Base-by-base conservation (phyloP, 2,113 vertebrate species). In the Peucedramus taeniatus region DNA sequence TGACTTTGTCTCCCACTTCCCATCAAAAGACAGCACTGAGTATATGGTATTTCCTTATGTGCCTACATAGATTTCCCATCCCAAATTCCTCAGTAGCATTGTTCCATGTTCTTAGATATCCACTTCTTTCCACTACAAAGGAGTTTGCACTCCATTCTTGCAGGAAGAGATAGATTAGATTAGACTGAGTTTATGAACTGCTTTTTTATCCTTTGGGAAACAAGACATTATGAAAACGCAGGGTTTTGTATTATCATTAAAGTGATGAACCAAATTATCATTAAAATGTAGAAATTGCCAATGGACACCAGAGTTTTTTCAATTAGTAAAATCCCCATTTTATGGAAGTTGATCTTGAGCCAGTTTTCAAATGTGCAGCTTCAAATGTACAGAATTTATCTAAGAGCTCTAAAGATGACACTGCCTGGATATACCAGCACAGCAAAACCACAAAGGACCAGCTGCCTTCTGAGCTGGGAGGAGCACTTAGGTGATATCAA, bases 401-500 rank as follows among this genome's bases (percentile, higher is more conserved):
- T 1, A 77, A 53, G 40, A 88, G 26, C 37, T 63, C 30, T 81
- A 47, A 93, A 92, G 81, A 87, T 76, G 77, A 65, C 76, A 23
- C n/a, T 53, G 56, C 30, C 35, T 72, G n/a, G 56, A 40, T 68
- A 72, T 24, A 27, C 35, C 59, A 82, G 61, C 44, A 60, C 22
- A 93, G 70, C 53, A 92, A 94, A 96, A 83, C 11, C 77, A 56
- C 86, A 60, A 64, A 91, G 53, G 79, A 83, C 22, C 90, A 51
- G 12, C 60, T 76, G 53, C 81, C 69, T 90, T 88, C 60, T 77
- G 61, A 86, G 72, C 74, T 74, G 75, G 86, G 54, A 91, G 74
- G 15, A 86, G 30, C 61, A 89, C 81, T 93, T 77, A 87, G 42
- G 60, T 89, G 88, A 56, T 82, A 96, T 85, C 89, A 95, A 97